Conservation (phyloP, 1,140 invertebrate genomes). For the Battus philenor region DNA sequence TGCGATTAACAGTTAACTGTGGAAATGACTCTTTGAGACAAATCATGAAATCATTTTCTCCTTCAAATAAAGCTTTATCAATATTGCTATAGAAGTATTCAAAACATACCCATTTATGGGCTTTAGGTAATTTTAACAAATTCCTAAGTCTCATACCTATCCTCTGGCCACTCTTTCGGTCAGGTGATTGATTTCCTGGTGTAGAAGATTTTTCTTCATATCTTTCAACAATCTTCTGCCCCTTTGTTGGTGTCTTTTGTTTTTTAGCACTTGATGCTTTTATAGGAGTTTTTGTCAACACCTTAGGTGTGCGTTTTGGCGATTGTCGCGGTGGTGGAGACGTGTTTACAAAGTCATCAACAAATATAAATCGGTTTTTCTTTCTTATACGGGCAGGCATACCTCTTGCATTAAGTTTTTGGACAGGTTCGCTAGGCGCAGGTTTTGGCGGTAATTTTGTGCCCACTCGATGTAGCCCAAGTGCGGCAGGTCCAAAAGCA, state of each 20-base stretch:
- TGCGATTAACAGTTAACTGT: slow-evolving; percentile 89
- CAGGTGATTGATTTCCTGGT: slow-evolving; percentile 75
- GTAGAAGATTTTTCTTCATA: slow-evolving; percentile 47
- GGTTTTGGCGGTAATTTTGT: slow-evolving; percentile 83
- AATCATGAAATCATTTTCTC: slow-evolving; percentile 97
- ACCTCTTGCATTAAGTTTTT: slow-evolving; percentile 88
- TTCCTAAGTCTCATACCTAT: slow-evolving; percentile 95
- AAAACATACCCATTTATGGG: slow-evolving; percentile 99
- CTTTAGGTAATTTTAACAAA: slow-evolving; percentile 98
- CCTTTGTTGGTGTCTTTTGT: slow-evolving; percentile 63
- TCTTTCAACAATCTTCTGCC: slow-evolving; percentile 47
- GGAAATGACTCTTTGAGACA: slow-evolving; percentile 97
- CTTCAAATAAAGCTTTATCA: slow-evolving; percentile 95
- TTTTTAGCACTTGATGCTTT: slow-evolving; percentile 70
- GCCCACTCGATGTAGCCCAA: slow-evolving; percentile 87
- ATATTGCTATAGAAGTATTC: slow-evolving; percentile 99
- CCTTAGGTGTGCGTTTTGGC: slow-evolving; percentile 78
- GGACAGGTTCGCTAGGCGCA: slow-evolving; percentile 81
- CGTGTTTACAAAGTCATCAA: slow-evolving; percentile 92
- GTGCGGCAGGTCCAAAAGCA: slow-evolving; percentile 83
- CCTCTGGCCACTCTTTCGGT: slow-evolving; percentile 88
- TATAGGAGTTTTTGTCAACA: slow-evolving; percentile 72
- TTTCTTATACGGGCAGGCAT: slow-evolving; percentile 94
- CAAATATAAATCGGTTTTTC: slow-evolving; percentile 93
- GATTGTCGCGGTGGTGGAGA: slow-evolving; percentile 83